Evolutionary conservation across 2,888 invertebrate species (phyloP).

Genomic region (Pristionchus fissidentatus): DNA sequence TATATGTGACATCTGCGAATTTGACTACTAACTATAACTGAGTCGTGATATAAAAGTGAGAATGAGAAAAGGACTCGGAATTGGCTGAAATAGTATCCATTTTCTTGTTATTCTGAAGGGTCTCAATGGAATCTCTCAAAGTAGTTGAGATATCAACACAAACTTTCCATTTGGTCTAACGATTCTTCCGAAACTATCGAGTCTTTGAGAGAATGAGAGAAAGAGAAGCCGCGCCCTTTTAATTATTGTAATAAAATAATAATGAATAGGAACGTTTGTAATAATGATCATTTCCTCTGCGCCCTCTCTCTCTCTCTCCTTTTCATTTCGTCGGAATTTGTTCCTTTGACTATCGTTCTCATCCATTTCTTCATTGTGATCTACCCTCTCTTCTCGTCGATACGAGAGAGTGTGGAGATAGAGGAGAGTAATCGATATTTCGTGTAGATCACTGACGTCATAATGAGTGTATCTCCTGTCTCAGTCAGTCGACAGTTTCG

Average conservation of each 20-base stretch:
- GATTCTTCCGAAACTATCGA: not conserved
- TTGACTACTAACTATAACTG: conserved; percentile 21
- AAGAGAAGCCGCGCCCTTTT: not conserved
- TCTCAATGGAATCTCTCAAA: not conserved
- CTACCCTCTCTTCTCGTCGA: not conserved
- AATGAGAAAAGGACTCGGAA: conserved; percentile 2
- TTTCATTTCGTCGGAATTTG: no score
- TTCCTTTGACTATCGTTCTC: not conserved
- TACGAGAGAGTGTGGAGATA: no score
- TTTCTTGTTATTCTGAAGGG: conserved; percentile 13
- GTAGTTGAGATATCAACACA: not conserved
- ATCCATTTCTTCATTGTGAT: not conserved
- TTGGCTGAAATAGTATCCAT: not conserved
- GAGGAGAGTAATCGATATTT: no score
- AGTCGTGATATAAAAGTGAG: not conserved
- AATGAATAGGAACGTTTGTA: conserved; percentile 19
- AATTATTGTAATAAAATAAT: conserved; percentile 21
- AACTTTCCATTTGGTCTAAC: not conserved
- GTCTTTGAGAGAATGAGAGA: not conserved
- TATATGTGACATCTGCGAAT: conserved; percentile 21
- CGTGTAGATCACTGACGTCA: not conserved
- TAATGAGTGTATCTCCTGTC: conserved; percentile 11
- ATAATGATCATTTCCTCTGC: conserved; percentile 17
- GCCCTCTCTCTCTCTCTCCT: not conserved
- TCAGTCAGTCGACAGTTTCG: not conserved